phyloP scores from a whole-genome alignment of 2,888 invertebrate genomes.

The Acanthosepion pharaonis region DNA sequence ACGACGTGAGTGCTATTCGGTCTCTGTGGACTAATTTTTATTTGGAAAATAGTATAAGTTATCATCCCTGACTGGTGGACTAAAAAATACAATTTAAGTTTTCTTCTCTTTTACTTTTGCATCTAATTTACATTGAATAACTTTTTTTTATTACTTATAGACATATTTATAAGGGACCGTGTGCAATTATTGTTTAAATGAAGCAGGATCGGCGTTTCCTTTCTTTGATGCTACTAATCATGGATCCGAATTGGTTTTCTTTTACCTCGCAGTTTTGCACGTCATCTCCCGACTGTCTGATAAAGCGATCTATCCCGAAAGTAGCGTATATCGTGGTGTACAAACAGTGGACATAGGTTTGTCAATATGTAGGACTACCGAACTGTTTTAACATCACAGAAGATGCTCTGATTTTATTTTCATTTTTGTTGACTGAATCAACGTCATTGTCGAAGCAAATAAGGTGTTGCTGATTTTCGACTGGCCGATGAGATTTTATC shows the following conservation, averaged over 20 bases:
- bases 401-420: not conserved
- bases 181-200: not conserved
- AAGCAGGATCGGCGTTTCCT: not conserved
- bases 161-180: not conserved
- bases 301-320: not conserved
- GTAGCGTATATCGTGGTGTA: not conserved
- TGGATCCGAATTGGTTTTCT: not conserved
- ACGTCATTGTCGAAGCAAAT: not conserved
- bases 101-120: not conserved
- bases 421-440: not conserved
- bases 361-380: slow-evolving; percentile 3
- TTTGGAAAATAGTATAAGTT: not conserved
- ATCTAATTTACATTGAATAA: not conserved
- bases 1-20: not conserved
- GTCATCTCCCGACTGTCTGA: slow-evolving; percentile 21
- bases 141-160: not conserved
- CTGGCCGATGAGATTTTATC: not conserved
- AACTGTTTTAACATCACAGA: not conserved
- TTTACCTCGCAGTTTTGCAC: slow-evolving; percentile 33
- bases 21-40: not conserved
- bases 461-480: not conserved
- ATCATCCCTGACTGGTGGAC: not conserved
- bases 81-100: not conserved
- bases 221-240: not conserved
- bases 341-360: not conserved